Evolutionary conservation across 2,113 vertebrate species (phyloP).

Genomic region (Nyctereutes procyonoides): DNA sequence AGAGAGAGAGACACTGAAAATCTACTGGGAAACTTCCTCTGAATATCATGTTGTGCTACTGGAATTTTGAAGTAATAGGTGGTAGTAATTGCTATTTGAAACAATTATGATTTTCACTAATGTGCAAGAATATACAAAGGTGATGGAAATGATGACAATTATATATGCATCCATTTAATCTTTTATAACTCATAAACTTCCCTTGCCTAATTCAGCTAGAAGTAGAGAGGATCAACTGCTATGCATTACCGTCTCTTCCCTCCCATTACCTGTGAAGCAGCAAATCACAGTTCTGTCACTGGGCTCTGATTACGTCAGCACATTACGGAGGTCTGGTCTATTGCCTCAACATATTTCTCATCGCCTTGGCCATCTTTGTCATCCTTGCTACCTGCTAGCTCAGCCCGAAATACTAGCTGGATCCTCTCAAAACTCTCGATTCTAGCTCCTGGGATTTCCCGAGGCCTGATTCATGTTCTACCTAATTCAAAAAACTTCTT

Average conservation of each 20-base stretch:
- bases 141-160: not conserved
- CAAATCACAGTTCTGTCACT: not conserved
- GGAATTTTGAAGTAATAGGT: not conserved
- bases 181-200: not conserved
- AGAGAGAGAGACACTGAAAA: not conserved
- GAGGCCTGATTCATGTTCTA: slow-evolving; percentile 70
- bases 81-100: not conserved
- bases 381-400: not conserved
- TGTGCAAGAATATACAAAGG: not conserved
- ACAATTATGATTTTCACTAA: slow-evolving; percentile 16
- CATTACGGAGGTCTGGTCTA: not conserved
- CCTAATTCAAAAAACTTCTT: slow-evolving; percentile 53
- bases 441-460: slow-evolving; percentile 69
- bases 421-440: not conserved
- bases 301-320: not conserved
- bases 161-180: not conserved
- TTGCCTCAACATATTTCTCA: not conserved
- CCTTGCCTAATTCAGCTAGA: not conserved
- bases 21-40: not conserved
- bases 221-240: not conserved
- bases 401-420: not conserved
- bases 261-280: not conserved
- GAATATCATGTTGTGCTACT: not conserved
- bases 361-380: not conserved
- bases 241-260: not conserved